Conservation (phyloP, 2,113 vertebrate species). For the Sialia sialis region DNA sequence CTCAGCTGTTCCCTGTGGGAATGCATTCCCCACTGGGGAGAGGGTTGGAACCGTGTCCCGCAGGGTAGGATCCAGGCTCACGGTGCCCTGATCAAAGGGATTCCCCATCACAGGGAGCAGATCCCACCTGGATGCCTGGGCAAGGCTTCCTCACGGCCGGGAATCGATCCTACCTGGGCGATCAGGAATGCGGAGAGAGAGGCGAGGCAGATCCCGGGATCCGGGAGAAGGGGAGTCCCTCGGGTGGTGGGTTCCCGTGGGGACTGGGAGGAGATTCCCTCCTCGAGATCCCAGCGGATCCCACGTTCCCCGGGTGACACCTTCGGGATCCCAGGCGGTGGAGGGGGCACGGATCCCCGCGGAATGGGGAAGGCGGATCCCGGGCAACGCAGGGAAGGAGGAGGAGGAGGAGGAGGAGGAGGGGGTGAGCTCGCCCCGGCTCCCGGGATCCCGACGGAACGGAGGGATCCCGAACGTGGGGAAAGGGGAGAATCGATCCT, state of each 20-base stretch:
- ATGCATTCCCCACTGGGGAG: background rate
- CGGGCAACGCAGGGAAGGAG: background rate
- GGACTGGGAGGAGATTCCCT: background rate
- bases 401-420: background rate
- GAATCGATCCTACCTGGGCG: background rate
- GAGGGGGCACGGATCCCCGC: background rate
- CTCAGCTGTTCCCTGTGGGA: background rate
- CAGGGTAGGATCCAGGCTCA: background rate
- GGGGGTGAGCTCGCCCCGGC: background rate
- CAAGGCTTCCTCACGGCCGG: background rate
- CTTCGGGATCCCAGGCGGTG: background rate
- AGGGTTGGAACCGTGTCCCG: background rate
- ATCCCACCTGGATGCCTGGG: background rate
- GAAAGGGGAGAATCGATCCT: background rate
- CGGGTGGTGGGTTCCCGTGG: background rate
- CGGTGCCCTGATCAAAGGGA: background rate
- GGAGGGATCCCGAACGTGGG: background rate
- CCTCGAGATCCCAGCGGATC: background rate
- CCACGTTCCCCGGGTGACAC: background rate
- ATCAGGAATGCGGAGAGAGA: background rate
- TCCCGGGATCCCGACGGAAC: background rate
- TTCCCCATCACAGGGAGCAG: background rate
- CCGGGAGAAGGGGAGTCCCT: background rate
- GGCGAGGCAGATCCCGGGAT: background rate
- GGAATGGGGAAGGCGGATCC: background rate